Conservation (phyloP, 2,113 vertebrate species). For the Hepsetus odoe region DNA sequence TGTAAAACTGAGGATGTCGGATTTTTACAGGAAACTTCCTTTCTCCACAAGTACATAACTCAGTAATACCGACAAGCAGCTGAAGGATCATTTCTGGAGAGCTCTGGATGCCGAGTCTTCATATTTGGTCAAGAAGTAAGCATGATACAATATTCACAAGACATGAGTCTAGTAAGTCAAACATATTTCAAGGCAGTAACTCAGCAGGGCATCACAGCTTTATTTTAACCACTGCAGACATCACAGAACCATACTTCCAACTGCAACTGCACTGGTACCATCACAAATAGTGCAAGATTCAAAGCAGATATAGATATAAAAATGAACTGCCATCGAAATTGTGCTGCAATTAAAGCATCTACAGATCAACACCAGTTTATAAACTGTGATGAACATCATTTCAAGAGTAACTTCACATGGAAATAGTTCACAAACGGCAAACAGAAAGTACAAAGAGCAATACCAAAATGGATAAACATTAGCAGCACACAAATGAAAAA, state of each 20-base stretch:
- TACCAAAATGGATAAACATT: not conserved
- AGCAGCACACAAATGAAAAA: not conserved
- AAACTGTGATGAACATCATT: not conserved
- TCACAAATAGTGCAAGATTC: constrained; percentile 46
- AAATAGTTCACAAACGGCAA: not conserved
- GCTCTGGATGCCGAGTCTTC: not conserved
- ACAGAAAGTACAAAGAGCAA: not conserved
- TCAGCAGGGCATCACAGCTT: not conserved
- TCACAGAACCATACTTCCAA: constrained; percentile 24
- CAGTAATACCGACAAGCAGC: not conserved
- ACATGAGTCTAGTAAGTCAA: not conserved
- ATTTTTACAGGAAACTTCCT: not conserved
- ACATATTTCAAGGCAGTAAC: not conserved
- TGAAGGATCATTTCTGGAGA: not conserved
- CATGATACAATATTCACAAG: not conserved
- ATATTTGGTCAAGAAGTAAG: not conserved
- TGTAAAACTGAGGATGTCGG: not conserved
- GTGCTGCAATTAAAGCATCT: not conserved
- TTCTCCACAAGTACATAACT: not conserved
- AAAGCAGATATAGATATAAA: constrained; percentile 11
- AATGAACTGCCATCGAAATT: not conserved
- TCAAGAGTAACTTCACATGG: not conserved
- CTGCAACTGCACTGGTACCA: constrained; percentile 3
- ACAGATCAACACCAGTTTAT: not conserved
- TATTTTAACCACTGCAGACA: constrained; percentile 20